Base-by-base conservation (phyloP, 2,797 vertebrate genomes). In the Pyrrhura leucotis region DNA sequence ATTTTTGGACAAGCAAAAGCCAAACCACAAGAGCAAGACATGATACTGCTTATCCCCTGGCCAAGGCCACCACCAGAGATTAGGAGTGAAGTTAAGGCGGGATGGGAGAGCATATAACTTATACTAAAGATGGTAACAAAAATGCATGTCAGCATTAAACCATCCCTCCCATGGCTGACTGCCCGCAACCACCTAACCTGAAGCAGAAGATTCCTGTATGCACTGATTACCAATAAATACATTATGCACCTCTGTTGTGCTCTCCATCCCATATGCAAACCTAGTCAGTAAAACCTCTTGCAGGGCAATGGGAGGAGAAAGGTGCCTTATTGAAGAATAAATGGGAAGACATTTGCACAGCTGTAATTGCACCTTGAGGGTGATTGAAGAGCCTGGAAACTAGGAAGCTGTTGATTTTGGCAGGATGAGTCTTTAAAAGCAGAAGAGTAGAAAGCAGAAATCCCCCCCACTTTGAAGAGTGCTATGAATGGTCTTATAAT, bases 361-460 rank as follows among this genome's bases (percentile, higher is more conserved):
- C n/a, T 58, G 45, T 10, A 44, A 1, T 6, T 10, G 13, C 19
- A 44, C 51, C 8, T 3, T 3, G 17, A 63, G 25, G 21, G 42
- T 31, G 62, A 42, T 3, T 21, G 53, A 29, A 25, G 40, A 75
- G 66, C 53, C 71, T 69, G 47, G n/a, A 9, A 62, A 25, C 3
- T 4, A 18, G 19, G 45, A 44, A 23, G 33, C 26, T 1, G 1
- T 0, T 0, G 26, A 26, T 10, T 69, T 54, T 14, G 58, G 25
- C 47, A 91, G 75, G 31, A 25, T 7, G 25, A 53, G 37, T 4
- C 25, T 47, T 67, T 4, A 21, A 42, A 20, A 79, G 10, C n/a
- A 37, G 44, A 44, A 65, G 62, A 21, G 44, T 26, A 50, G 53
- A 74, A 67, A 67, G 56, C 39, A 62, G 45, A 50, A 44, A 31